Conservation (phyloP, 2,888 invertebrate genomes). For the Chloromyia formosa region DNA sequence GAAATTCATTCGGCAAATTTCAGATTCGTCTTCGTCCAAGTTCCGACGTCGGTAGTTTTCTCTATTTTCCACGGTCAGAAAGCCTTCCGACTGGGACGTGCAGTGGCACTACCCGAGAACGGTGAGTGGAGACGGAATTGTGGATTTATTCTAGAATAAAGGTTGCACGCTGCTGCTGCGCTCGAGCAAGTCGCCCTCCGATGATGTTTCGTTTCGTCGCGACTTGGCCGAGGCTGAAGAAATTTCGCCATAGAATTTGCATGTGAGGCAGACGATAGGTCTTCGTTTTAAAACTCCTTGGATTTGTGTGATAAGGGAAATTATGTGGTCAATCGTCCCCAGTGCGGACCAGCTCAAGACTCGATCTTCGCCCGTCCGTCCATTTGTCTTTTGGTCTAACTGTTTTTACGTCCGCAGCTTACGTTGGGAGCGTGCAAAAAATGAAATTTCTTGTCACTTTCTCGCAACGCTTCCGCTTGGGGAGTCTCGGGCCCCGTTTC, state of each 20-base stretch:
- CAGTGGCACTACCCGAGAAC: slow-evolving; percentile 21
- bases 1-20: slow-evolving; percentile 34
- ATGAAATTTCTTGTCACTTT: slow-evolving; percentile 26
- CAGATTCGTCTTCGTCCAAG: slow-evolving; percentile 25
- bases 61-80: slow-evolving; percentile 30
- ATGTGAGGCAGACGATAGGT: background rate
- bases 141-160: slow-evolving; percentile 28
- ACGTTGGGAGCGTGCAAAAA: slow-evolving; percentile 16
- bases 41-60: slow-evolving; percentile 31
- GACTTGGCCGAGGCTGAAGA: background rate
- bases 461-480: slow-evolving; percentile 23
- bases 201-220: background rate
- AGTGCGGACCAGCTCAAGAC: too few relatives aligned
- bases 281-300: background rate
- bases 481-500: background rate
- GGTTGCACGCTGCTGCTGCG: background rate
- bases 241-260: slow-evolving; percentile 35
- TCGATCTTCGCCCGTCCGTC: too few relatives aligned
- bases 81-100: slow-evolving; percentile 32
- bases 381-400: slow-evolving; percentile 11
- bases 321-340: background rate
- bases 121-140: slow-evolving; percentile 27
- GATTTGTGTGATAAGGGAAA: background rate
- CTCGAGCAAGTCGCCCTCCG: background rate
- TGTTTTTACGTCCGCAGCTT: background rate